Percentiles rank a stretch among this genome's conserved stretches.
Conservation (phyloP, 2,113 vertebrate genomes). For the Istiophorus platypterus region DNA sequence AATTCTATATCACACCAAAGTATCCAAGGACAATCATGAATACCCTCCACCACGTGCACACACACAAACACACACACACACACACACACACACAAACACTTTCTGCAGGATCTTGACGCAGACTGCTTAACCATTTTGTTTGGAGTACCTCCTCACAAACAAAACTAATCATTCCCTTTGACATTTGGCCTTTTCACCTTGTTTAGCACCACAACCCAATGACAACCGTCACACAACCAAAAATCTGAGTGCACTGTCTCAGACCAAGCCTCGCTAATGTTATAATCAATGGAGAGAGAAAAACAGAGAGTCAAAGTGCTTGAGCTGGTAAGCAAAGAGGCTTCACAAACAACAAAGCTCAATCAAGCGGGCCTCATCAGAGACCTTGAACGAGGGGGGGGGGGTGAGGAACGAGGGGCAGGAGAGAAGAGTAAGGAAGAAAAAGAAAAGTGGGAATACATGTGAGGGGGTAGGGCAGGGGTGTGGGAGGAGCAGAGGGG, state of each 20-base stretch:
- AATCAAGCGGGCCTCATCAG: slow-evolving; percentile 47
- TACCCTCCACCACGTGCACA: slow-evolving; percentile 27
- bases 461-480: slow-evolving; percentile 34
- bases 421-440: not conserved
- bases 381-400: slow-evolving; percentile 45
- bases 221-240: slow-evolving; percentile 63
- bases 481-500: slow-evolving; percentile 19
- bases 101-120: not conserved
- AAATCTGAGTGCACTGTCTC: slow-evolving; percentile 25
- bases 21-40: slow-evolving; percentile 71
- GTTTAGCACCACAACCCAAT: slow-evolving; percentile 51
- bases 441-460: not conserved
- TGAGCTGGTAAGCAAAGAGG: slow-evolving; percentile 46
- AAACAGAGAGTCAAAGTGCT: slow-evolving; percentile 38
- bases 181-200: slow-evolving; percentile 70
- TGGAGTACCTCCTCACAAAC: slow-evolving; percentile 29
- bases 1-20: slow-evolving; percentile 62
- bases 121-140: slow-evolving; percentile 20
- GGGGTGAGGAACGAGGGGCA: slow-evolving; percentile 10
- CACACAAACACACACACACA: slow-evolving; percentile 22
- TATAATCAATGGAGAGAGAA: slow-evolving; percentile 65
- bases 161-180: slow-evolving; percentile 58
- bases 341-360: slow-evolving; percentile 45
- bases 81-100: slow-evolving; percentile 10
- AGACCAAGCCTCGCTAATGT: slow-evolving; percentile 61